A percentile compares a stretch with the other conserved stretches of the same genome.
Evolutionary conservation across 2,888 invertebrate genomes (phyloP).

Genomic region (Nipponacmea schrenckii): DNA sequence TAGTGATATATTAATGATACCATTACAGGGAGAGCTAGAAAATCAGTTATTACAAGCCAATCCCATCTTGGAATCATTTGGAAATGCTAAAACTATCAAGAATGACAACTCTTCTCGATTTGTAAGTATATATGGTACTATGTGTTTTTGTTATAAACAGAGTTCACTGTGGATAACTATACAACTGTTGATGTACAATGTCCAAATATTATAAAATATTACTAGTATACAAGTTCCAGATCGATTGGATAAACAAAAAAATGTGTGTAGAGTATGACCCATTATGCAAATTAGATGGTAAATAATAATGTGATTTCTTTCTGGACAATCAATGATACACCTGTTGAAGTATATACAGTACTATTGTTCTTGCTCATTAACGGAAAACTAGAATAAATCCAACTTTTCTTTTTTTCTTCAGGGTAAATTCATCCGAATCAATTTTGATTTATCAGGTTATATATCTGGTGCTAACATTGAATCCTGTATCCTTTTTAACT

Average conservation of each 20-base stretch:
- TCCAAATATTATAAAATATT: neutral
- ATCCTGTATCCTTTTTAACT: conserved; percentile 75
- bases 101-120: conserved; percentile 99
- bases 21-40: conserved; percentile 93
- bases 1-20: neutral
- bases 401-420: conserved; percentile 68
- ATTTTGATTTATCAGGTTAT: conserved; percentile 99
- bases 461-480: conserved; percentile 99
- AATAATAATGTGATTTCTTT: too few species aligned
- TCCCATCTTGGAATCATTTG: conserved; percentile 99
- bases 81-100: conserved; percentile 99
- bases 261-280: too few species aligned
- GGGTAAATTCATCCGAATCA: conserved; percentile 99
- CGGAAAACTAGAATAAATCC: too few species aligned
- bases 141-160: neutral
- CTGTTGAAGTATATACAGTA: too few species aligned
- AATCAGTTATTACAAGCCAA: conserved; percentile 99
- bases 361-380: too few species aligned
- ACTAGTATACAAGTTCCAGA: neutral
- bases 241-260: too few species aligned
- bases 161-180: neutral
- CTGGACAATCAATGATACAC: too few species aligned
- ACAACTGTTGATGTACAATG: neutral
- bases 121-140: conserved; percentile 78
- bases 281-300: too few species aligned